Evolutionary conservation across 1,140 invertebrate species (phyloP), one percentile per base, ranked within the genome.

Genomic region (Chironomus striatipennis): DNA sequence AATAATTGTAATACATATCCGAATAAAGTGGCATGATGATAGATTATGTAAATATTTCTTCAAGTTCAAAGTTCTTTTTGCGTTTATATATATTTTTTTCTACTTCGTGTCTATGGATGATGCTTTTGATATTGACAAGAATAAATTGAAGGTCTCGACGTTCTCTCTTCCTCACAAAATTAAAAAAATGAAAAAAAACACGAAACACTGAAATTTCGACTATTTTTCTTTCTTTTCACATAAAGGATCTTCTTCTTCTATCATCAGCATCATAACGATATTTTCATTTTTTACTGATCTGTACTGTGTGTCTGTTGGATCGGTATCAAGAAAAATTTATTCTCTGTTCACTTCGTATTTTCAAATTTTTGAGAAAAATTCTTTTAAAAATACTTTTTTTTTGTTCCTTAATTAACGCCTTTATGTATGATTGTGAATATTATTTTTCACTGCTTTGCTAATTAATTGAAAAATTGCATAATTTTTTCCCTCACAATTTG

Each of bases 1-100:
- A 81, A 76, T 80, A 80, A 75, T 81, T 81, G 57, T 81, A 80
- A 24, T 76, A 76, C 7, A 78, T 76, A 57, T 82, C 81, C 70
- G 80, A 79, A 73, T 82, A 82, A 12, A 82, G 78, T 24, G 81
- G 81, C 81, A 82, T 82, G 21, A 74, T 76, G 64, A 21, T 70
- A 17, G 10, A 57, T 57, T 57, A 34, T 57, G 10, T 57, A 57
- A 57, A 57, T 57, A 10, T n/a, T 12, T n/a, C 10, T 57, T 57
- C 47, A 57, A 34, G 24, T 34, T 34, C 24, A 34, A 34, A 34
- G 24, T 34, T 34, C 24, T 34, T 34, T 34, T 34, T 34, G 24
- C 24, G 24, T 34, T 2, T n/a, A n/a, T n/a, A n/a, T n/a, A n/a
- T n/a, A n/a, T n/a, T n/a, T n/a, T n/a, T 34, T 34, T 34, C 24